A percentile compares a stretch with the other conserved stretches of the same genome.
Conservation (phyloP, 1,140 invertebrate genomes). For the Phthorimaea operculella region DNA sequence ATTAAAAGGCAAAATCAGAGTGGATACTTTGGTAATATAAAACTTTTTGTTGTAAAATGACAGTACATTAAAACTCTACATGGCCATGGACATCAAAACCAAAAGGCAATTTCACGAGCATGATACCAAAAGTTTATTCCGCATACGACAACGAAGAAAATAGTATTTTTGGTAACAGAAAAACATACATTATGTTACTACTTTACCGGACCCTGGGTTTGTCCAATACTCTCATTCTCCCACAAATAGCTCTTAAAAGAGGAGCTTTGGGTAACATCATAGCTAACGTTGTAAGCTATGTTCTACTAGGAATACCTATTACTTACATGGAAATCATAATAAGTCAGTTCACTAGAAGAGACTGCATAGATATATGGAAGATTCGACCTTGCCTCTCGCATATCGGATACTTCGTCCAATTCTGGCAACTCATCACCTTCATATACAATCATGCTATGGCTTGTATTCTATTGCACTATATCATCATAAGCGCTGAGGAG, state of each 20-base stretch:
- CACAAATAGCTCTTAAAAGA: conserved; percentile 21
- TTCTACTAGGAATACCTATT: conserved; percentile 68
- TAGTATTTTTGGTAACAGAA: background rate
- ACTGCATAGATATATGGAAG: conserved; percentile 69
- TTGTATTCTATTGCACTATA: conserved; percentile 45
- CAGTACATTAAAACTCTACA: too few species aligned
- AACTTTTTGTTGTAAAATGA: too few species aligned
- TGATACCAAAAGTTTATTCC: too few species aligned
- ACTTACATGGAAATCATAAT: conserved; percentile 74
- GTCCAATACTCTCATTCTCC: conserved; percentile 20
- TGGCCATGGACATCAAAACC: too few species aligned
- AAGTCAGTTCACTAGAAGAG: conserved; percentile 72
- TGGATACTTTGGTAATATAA: too few species aligned
- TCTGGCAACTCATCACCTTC: conserved; percentile 35
- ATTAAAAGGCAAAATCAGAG: too few species aligned
- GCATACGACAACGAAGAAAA: background rate
- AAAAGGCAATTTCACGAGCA: too few species aligned
- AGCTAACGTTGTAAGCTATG: conserved; percentile 19
- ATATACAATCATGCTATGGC: conserved; percentile 36
- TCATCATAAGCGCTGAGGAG: conserved; percentile 50
- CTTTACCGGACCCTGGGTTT: conserved; percentile 23
- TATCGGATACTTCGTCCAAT: conserved; percentile 35
- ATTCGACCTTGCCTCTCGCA: conserved; percentile 41
- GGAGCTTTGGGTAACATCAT: conserved; percentile 33
- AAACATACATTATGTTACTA: conserved; percentile 16